A percentile compares a stretch with the other conserved stretches of the same genome.
phyloP scores from a whole-genome alignment of 2,888 invertebrate species.

The Chrysopilus asiliformis region DNA sequence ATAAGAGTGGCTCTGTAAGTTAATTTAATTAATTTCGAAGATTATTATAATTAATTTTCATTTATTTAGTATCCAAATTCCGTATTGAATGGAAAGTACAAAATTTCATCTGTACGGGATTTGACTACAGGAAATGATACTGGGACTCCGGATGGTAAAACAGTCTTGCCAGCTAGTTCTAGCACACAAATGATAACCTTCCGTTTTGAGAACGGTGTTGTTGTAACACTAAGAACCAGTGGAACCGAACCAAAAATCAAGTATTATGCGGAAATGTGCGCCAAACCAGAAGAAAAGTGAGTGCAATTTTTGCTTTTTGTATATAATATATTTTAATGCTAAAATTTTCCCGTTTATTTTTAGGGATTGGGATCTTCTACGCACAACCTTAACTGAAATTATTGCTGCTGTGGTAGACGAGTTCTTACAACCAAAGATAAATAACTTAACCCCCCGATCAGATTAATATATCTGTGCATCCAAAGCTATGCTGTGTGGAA shows the following conservation, averaged over 20 bases:
- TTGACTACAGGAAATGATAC: slow-evolving; percentile 71
- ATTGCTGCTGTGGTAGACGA: slow-evolving; percentile 65
- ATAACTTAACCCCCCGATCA: slow-evolving; percentile 39
- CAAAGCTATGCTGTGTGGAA: no score
- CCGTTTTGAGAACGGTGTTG: slow-evolving; percentile 71
- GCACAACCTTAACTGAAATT: slow-evolving; percentile 52
- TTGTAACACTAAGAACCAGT: slow-evolving; percentile 82
- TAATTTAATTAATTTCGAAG: background rate
- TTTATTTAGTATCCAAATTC: slow-evolving; percentile 53
- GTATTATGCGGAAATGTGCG: slow-evolving; percentile 88
- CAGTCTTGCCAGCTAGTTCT: slow-evolving; percentile 52
- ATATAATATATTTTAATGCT: background rate
- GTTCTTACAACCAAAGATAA: slow-evolving; percentile 63
- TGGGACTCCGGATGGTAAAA: slow-evolving; percentile 50
- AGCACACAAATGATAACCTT: slow-evolving; percentile 90
- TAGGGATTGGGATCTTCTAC: slow-evolving; percentile 55
- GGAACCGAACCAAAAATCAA: slow-evolving; percentile 99
- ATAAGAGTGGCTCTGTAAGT: slow-evolving; percentile 41
- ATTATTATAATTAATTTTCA: background rate
- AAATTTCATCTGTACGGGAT: slow-evolving; percentile 64
- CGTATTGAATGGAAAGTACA: slow-evolving; percentile 47
- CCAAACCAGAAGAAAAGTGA: slow-evolving; percentile 49
- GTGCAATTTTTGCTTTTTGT: slow-evolving; percentile 18
- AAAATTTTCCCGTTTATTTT: slow-evolving; percentile 15
- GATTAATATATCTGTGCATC: no score